A percentile compares a stretch with the other conserved stretches of the same genome.
Conservation (phyloP, 1,140 invertebrate species). For the Neoseiulus cucumeris region DNA sequence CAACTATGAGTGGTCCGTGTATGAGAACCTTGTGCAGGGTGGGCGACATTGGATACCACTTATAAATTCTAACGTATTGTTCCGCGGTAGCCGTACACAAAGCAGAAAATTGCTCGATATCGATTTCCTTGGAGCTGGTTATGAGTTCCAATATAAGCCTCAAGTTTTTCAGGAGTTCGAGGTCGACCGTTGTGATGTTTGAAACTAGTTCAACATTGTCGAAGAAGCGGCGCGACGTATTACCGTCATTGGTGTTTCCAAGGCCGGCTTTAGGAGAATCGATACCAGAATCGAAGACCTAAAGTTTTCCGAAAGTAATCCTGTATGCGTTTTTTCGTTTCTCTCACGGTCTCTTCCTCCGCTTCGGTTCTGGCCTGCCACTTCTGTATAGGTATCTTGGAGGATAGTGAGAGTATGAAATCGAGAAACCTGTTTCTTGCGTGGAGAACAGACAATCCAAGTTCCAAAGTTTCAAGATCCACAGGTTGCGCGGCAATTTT, state of each 20-base stretch:
- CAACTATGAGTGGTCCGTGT: neutral
- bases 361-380: conserved; percentile 13
- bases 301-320: no score
- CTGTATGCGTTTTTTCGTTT: no score
- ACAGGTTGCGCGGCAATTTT: conserved; percentile 15
- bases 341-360: no score
- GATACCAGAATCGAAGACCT: neutral
- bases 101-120: neutral
- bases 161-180: neutral
- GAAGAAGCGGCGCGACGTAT: conserved; percentile 12
- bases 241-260: conserved; percentile 13
- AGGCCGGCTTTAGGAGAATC: conserved; percentile 10
- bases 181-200: conserved; percentile 1
- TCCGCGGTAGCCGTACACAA: neutral
- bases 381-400: conserved; percentile 23
- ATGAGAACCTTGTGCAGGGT: conserved; percentile 13
- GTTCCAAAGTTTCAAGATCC: conserved; percentile 19
- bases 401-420: conserved; percentile 24
- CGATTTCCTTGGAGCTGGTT: neutral
- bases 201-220: neutral
- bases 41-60: conserved; percentile 12
- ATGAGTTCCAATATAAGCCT: conserved; percentile 9
- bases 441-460: conserved; percentile 26
- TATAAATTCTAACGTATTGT: conserved; percentile 6
- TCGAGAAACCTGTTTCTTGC: conserved; percentile 25